Base-by-base conservation (phyloP, 2,113 vertebrate genomes). In the Murina feae region DNA sequence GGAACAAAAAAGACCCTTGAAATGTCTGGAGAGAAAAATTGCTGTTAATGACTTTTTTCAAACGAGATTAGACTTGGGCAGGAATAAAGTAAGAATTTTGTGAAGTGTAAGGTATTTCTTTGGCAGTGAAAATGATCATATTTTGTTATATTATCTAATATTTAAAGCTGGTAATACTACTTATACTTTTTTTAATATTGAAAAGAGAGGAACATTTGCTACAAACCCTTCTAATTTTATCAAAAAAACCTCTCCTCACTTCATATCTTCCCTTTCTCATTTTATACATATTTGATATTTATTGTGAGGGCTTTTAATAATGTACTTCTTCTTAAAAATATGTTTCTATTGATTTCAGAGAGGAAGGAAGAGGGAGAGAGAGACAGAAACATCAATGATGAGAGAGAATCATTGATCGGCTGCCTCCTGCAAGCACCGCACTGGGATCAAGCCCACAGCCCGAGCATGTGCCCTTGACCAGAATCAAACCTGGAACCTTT, bases 21-120 rank as follows among this genome's bases (percentile, higher is more conserved):
- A 9, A 28, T 2, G 55, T 1, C 0, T 93, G 18, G 92, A 97
- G 93, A 87, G 76, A 53, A 97, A 95, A 30, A 42, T 63, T 65
- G 65, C 91, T 23, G 20, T 92, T 44, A 74, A 86, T 91, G 84
- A 92, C 78, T 91, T 80, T 76, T 79, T 95, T 63, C 97, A 47
- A 92, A 69, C 2, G 55, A 95, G 58, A 69, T 89, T 94, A 55
- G 76, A 96, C 11, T 81, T 80, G 4, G 66, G 97, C 81, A 95
- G 11, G 42, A 97, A 97, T 44, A 97, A 86, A 94, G 95, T 90
- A 47, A 79, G 93, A 47, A 42, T 82, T 80, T 25, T 53, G 74
- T 75, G 25, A 89, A 85, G 21, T 82, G 49, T 53, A n/a, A 42
- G 12, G 13, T 14, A 65, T 68, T 90, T 94, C 58, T 93, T 86